Percentiles rank a stretch among this genome's conserved stretches.
phyloP scores from a whole-genome alignment of 2,113 vertebrate species.

The Himantopus leucocephalus region DNA sequence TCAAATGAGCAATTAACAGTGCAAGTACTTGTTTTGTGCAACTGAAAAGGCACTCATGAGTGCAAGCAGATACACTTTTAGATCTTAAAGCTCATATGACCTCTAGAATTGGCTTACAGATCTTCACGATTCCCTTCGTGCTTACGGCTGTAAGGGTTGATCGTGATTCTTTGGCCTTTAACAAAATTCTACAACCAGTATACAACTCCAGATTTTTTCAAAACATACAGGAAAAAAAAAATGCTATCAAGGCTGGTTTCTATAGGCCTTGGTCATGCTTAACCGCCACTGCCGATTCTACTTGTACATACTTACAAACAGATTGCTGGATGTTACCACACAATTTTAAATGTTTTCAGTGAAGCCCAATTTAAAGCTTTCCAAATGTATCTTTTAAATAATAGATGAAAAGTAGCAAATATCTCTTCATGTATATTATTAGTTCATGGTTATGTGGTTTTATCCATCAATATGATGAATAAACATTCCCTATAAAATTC shows the following conservation, averaged over 20 bases:
- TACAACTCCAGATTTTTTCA: background rate
- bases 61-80: background rate
- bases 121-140: background rate
- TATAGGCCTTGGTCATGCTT: background rate
- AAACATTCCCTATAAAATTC: background rate
- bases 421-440: conserved; percentile 24
- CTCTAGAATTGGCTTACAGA: background rate
- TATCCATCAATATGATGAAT: conserved; percentile 74
- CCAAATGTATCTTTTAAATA: conserved; percentile 26
- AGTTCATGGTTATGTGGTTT: conserved; percentile 16
- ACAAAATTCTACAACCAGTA: background rate
- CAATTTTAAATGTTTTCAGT: conserved; percentile 1
- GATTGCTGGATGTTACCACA: background rate
- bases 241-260: background rate
- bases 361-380: conserved; percentile 5
- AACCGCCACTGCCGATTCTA: background rate
- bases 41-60: background rate
- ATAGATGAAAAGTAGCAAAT: conserved; percentile 29
- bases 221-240: background rate
- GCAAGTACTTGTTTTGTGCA: background rate
- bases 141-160: background rate
- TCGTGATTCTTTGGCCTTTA: background rate
- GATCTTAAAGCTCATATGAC: background rate
- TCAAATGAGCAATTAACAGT: background rate
- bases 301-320: background rate